phyloP scores from a whole-genome alignment of 2,113 vertebrate species.

The Ahaetulla prasina region DNA sequence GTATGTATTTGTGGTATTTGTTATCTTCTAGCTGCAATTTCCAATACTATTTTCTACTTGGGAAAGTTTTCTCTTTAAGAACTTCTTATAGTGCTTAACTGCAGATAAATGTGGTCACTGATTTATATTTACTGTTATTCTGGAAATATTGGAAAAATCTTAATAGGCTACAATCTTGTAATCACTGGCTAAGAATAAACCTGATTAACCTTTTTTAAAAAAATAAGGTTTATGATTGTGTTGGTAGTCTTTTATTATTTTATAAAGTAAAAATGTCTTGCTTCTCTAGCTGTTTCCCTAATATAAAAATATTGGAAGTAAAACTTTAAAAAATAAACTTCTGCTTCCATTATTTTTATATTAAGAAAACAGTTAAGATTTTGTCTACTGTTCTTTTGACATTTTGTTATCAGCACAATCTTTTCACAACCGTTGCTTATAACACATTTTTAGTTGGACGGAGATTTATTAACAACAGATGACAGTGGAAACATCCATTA shows the following conservation, averaged over 20 bases:
- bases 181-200: not conserved
- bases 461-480: conserved; percentile 40
- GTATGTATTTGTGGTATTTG: not conserved
- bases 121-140: not conserved
- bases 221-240: not conserved
- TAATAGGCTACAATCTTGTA: not conserved
- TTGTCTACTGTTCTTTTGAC: not conserved
- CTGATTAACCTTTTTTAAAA: not conserved
- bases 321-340: not conserved
- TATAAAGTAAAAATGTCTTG: not conserved
- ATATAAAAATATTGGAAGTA: not conserved
- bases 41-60: not conserved
- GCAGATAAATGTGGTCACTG: not conserved
- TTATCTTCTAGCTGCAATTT: not conserved
- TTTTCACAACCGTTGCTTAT: not conserved
- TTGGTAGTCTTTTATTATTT: not conserved
- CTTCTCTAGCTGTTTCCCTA: conserved; percentile 12
- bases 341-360: not conserved
- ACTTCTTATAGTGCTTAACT: not conserved
- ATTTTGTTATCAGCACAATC: not conserved
- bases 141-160: not conserved
- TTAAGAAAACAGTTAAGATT: conserved; percentile 18
- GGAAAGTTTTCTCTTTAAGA: not conserved
- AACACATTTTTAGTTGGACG: conserved; percentile 37
- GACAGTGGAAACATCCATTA: conserved; percentile 20